Percentiles rank a stretch among this genome's conserved stretches.
These are phyloP conservation scores for Orthonyx spaldingii DNA, from an alignment of 2,113 vertebrate genomes.

Conservation along the genomic window DNA sequence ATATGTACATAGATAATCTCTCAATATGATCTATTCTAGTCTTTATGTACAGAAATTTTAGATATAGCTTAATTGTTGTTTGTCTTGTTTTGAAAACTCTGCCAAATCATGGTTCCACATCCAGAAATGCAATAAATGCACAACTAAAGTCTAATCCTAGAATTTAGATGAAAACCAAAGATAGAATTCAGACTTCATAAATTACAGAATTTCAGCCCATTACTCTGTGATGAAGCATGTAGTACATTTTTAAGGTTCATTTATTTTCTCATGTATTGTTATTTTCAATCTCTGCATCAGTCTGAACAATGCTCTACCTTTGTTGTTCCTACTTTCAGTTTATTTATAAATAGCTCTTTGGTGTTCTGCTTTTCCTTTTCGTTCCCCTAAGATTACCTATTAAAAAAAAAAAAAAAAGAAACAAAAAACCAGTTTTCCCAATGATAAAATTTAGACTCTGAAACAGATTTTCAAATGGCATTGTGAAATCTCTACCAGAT, in stretches of 20 bases:
- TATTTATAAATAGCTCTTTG: neutral
- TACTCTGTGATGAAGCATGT: neutral
- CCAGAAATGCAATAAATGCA: neutral
- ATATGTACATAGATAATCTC: neutral
- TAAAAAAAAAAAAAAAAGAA: neutral
- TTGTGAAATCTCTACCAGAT: neutral
- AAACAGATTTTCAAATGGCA: neutral
- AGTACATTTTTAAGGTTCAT: conserved; percentile 10
- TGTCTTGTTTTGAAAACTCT: neutral
- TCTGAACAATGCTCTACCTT: neutral
- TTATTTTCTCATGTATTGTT: neutral
- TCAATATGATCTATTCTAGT: neutral
- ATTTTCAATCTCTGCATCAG: neutral
- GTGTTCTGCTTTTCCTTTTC: neutral
- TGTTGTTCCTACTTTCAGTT: neutral
- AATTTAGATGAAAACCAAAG: conserved; percentile 5
- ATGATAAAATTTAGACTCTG: neutral
- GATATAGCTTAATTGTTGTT: neutral
- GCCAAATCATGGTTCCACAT: neutral
- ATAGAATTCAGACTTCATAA: neutral
- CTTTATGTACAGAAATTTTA: neutral
- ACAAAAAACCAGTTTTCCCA: neutral
- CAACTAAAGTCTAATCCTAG: neutral
- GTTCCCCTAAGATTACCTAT: neutral
- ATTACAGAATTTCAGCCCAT: neutral